Evolutionary conservation across 2,888 invertebrate species (phyloP), one percentile per base, ranked within the genome.

Genomic region (Apamea sordens): DNA sequence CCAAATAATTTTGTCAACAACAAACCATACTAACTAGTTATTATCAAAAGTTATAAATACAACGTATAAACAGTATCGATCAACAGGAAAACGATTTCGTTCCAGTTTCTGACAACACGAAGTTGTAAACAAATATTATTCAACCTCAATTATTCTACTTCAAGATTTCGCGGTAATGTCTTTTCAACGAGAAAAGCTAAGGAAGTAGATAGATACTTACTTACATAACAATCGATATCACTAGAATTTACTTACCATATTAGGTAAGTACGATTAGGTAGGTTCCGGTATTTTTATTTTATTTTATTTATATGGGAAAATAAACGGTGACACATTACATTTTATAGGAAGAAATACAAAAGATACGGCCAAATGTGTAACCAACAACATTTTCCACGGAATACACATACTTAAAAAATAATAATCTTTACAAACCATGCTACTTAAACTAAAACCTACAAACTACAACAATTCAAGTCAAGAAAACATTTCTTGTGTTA

Each of bases 81-180:
- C 80, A 85, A 88, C 85, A 88, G 84, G 87, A 88, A 88, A 87
- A 87, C 50, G 67, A 36, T 50, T 75, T 44, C 50, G 80, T 76
- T 32, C 74, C 61, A 81, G 28, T 71, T 86, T 76, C 69, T 79
- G 74, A 81, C 75, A 73, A 71, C 13, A 67, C 21, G 11, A n/a
- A 28, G 0, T 79, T n/a, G 79, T 86, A 82, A 83, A n/a, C 18
- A 56, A 59, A 88, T 83, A 82, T 86, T 85, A 73, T 77, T 83
- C 50, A 47, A 78, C 77, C 73, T 75, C 21, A 32, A 59, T 59
- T 78, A 44, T 36, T 28, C 1, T 73, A 36, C 7, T 70, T 41
- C 0, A 44, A 44, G 47, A 70, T 79, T 76, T 81, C n/a, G 32
- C 44, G 59, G 44, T 53, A 61, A 61, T 0, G 32, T 56, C 10